phyloP scores from a whole-genome alignment of 2,113 vertebrate genomes.

The Galeopterus variegatus region DNA sequence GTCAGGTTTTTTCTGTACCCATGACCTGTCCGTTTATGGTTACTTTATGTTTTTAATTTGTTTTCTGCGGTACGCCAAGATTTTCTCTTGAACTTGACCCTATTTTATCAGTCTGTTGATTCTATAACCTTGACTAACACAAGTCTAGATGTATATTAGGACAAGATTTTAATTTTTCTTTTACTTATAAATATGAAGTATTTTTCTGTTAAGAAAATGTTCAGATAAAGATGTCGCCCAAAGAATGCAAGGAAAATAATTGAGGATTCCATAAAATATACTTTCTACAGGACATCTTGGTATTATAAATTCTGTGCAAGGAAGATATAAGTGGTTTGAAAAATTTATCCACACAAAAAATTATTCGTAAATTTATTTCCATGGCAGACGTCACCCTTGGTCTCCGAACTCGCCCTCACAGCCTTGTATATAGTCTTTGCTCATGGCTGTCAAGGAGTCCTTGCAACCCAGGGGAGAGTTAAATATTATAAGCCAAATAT shows the following conservation, averaged over 20 bases:
- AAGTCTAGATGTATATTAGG: neutral
- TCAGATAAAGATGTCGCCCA: neutral
- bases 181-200: neutral
- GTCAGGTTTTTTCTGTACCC: neutral
- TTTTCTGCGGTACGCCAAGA: neutral
- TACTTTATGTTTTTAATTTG: neutral
- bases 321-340: neutral
- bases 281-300: neutral
- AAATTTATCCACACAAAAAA: neutral
- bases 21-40: neutral
- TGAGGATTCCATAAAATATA: neutral
- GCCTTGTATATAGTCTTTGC: neutral
- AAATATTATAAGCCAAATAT: neutral
- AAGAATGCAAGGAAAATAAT: neutral
- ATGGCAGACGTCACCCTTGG: neutral
- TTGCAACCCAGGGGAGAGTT: fast-evolving
- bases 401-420: neutral
- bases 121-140: neutral
- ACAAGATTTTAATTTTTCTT: neutral
- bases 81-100: neutral
- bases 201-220: neutral
- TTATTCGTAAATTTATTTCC: neutral
- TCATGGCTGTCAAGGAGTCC: neutral
- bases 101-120: neutral
- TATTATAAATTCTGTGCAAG: neutral